A percentile compares a stretch with the other conserved stretches of the same genome.
Conservation (phyloP, 2,113 vertebrate genomes). For the Grallaria varia region DNA sequence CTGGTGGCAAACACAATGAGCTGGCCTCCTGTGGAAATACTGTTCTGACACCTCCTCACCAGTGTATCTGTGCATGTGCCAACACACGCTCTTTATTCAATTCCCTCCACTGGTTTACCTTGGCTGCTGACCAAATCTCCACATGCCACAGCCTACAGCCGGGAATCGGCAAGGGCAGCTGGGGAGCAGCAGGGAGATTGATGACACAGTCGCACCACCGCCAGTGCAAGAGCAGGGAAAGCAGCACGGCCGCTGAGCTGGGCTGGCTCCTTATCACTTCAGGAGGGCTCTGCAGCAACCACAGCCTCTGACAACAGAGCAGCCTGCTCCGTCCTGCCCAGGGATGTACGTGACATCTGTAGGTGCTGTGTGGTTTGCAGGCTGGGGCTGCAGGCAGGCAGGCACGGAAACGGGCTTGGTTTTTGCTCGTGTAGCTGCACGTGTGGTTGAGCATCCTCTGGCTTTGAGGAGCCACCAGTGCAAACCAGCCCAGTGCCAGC, state of each 20-base stretch:
- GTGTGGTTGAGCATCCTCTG: not conserved
- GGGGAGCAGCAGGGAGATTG: not conserved
- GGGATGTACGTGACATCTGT: not conserved
- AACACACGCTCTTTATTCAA: not conserved
- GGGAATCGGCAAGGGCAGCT: rapidly evolving
- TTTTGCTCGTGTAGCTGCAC: not conserved
- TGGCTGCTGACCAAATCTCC: not conserved
- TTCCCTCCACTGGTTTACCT: not conserved
- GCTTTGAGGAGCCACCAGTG: not conserved
- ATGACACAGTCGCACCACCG: rapidly evolving
- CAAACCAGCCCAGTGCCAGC: not conserved
- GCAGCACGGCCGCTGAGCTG: rapidly evolving
- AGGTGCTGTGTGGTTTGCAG: not conserved
- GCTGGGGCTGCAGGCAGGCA: not conserved
- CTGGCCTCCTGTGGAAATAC: not conserved
- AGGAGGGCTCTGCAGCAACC: not conserved
- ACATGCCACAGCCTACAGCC: not conserved
- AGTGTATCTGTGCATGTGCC: not conserved
- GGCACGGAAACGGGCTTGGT: rapidly evolving
- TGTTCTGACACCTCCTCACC: not conserved
- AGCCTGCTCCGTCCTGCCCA: rapidly evolving
- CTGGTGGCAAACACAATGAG: not conserved
- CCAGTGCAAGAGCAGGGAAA: rapidly evolving
- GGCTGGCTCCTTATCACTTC: not conserved
- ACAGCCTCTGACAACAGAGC: rapidly evolving